Percentiles rank a stretch among this genome's conserved stretches.
phyloP scores from a whole-genome alignment of 2,888 invertebrate species.

The Apodemia duryi region DNA sequence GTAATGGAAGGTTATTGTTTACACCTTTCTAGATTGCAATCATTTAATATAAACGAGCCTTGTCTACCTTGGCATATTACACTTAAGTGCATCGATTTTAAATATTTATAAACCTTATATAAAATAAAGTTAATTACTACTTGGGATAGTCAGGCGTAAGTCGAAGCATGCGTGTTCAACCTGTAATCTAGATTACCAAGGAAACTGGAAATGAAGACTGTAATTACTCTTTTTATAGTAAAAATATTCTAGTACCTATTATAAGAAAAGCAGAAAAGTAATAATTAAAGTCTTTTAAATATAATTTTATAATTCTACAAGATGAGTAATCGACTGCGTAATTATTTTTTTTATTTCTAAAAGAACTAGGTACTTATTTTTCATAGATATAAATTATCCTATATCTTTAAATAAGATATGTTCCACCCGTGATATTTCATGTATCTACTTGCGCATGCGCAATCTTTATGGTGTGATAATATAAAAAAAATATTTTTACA shows the following conservation, averaged over 20 bases:
- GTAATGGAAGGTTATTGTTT: conserved; percentile 7
- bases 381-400: too few species aligned
- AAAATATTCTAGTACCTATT: conserved; percentile 6
- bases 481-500: too few species aligned
- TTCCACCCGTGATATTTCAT: too few species aligned
- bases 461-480: too few species aligned
- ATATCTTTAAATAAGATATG: too few species aligned
- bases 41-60: conserved; percentile 2
- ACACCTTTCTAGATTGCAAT: conserved; percentile 13
- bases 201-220: conserved; percentile 4
- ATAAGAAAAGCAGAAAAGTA: background rate
- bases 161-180: background rate
- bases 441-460: too few species aligned
- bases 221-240: conserved; percentile 3
- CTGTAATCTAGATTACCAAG: background rate
- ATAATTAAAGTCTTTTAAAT: background rate
- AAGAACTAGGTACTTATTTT: too few species aligned
- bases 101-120: conserved; percentile 8
- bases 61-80: conserved; percentile 7
- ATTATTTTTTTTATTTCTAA: too few species aligned
- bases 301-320: too few species aligned
- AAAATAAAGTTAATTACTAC: conserved; percentile 7
- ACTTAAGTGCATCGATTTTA: background rate
- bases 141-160: background rate
- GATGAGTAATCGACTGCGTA: too few species aligned